These are phyloP conservation scores for Echinarachnius parma DNA, from an alignment of 53 echinoderm and acorn worm species.

Conservation along the genomic window DNA sequence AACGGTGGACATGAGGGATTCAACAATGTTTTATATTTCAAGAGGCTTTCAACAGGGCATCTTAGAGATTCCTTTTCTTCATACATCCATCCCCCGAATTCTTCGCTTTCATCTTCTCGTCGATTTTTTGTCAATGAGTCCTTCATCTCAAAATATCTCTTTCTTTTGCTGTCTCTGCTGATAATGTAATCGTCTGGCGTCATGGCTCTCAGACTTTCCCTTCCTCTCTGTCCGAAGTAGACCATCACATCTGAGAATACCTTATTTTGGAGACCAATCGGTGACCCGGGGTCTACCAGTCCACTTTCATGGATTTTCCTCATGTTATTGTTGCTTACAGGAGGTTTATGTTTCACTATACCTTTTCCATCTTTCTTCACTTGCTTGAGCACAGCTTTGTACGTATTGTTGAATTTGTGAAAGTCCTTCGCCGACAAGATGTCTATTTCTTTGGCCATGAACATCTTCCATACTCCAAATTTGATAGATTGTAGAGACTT, in stretches of 20 bases:
- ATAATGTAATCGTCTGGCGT: constrained; percentile 9
- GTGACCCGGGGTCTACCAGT: not conserved
- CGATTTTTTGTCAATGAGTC: constrained; percentile 10
- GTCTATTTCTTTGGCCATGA: constrained; percentile 5
- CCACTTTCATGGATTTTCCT: constrained; percentile 1
- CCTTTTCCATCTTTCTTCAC: constrained; percentile 17
- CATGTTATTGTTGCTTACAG: constrained; percentile 1
- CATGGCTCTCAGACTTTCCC: constrained; percentile 12
- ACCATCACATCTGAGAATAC: constrained; percentile 22
- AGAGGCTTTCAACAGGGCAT: constrained; percentile 3
- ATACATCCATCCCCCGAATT: not conserved
- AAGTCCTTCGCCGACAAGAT: not conserved
- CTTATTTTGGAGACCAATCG: constrained; percentile 6
- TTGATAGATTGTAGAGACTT: constrained; percentile 13
- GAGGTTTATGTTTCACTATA: constrained; percentile 5
- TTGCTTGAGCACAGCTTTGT: not conserved
- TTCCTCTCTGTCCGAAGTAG: constrained; percentile 23
- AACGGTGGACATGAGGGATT: not conserved
- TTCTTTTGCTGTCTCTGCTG: constrained; percentile 1
- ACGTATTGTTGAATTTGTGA: not conserved
- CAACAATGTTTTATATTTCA: not conserved
- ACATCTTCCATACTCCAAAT: not conserved
- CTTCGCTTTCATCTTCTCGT: constrained; percentile 6
- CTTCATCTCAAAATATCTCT: constrained; percentile 3
- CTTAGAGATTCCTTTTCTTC: not conserved